A percentile compares a stretch with the other conserved stretches of the same genome.
phyloP scores from a whole-genome alignment of 2,888 invertebrate genomes.

The Scotopteryx bipunctaria region DNA sequence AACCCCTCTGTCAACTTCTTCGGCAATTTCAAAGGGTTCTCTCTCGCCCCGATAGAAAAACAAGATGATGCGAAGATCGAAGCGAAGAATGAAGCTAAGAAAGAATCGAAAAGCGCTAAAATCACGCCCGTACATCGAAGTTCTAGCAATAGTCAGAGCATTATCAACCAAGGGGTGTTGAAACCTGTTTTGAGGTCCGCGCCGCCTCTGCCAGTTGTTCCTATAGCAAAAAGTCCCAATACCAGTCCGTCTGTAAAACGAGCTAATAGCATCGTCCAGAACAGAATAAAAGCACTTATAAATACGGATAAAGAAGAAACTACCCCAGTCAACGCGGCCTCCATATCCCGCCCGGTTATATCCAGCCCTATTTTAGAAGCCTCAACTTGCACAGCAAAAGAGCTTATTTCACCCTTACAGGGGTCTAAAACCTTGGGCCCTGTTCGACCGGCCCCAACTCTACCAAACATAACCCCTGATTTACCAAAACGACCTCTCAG shows the following conservation, averaged over 20 bases:
- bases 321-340: slow-evolving; percentile 73
- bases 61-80: slow-evolving; percentile 33
- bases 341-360: slow-evolving; percentile 89
- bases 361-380: slow-evolving; percentile 92
- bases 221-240: slow-evolving; percentile 63
- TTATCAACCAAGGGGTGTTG: slow-evolving; percentile 60
- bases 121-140: slow-evolving; percentile 78
- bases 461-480: slow-evolving; percentile 65
- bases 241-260: slow-evolving; percentile 70
- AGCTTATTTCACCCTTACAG: slow-evolving; percentile 86
- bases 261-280: slow-evolving; percentile 69
- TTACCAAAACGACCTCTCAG: slow-evolving; percentile 80
- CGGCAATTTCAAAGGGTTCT: slow-evolving; percentile 94
- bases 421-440: slow-evolving; percentile 85
- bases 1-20: slow-evolving; percentile 87
- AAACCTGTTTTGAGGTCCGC: slow-evolving; percentile 83
- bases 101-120: slow-evolving; percentile 76
- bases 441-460: slow-evolving; percentile 82
- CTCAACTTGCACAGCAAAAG: slow-evolving; percentile 91
- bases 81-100: slow-evolving; percentile 9
- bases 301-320: slow-evolving; percentile 71
- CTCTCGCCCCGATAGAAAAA: slow-evolving; percentile 86
- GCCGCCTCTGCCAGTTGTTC: slow-evolving; percentile 86
- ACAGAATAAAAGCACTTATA: slow-evolving; percentile 74
- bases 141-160: slow-evolving; percentile 66